A percentile compares a stretch with the other conserved stretches of the same genome.
Evolutionary conservation across 2,113 vertebrate species (phyloP).

Genomic region (Grammomys dolichurus): DNA sequence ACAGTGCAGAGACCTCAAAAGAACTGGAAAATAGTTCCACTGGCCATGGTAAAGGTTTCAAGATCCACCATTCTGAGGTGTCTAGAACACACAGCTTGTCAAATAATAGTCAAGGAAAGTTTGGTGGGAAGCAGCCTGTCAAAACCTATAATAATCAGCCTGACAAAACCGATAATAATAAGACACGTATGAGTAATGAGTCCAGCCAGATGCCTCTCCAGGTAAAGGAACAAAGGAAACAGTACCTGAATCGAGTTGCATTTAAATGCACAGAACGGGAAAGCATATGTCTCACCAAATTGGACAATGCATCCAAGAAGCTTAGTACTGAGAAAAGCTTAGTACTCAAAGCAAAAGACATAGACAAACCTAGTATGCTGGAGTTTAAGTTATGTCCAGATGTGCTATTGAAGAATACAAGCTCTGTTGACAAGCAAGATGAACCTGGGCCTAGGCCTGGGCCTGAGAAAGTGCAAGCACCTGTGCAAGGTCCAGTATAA

Average conservation of each 20-base stretch:
- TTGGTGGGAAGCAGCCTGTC: slow-evolving; percentile 60
- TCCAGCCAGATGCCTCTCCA: slow-evolving; percentile 61
- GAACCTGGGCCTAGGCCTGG: slow-evolving; percentile 56
- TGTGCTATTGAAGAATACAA: slow-evolving; percentile 78
- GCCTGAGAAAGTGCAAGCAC: slow-evolving; percentile 59
- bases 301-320: slow-evolving; percentile 82
- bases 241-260: slow-evolving; percentile 86
- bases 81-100: slow-evolving; percentile 64
- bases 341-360: not conserved
- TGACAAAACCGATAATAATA: slow-evolving; percentile 76
- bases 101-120: slow-evolving; percentile 62
- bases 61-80: slow-evolving; percentile 57
- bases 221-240: slow-evolving; percentile 81
- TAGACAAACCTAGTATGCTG: slow-evolving; percentile 75
- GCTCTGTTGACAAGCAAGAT: slow-evolving; percentile 50
- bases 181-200: slow-evolving; percentile 66
- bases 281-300: slow-evolving; percentile 85
- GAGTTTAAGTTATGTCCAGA: slow-evolving; percentile 89
- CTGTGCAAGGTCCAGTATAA: slow-evolving; percentile 85
- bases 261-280: slow-evolving; percentile 84
- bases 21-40: slow-evolving; percentile 46
- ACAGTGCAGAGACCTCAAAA: slow-evolving; percentile 66
- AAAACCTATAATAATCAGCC: slow-evolving; percentile 68
- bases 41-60: slow-evolving; percentile 62
- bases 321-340: not conserved